phyloP scores from a whole-genome alignment of 2,888 invertebrate species.

The Drosophila nr. fundita region DNA sequence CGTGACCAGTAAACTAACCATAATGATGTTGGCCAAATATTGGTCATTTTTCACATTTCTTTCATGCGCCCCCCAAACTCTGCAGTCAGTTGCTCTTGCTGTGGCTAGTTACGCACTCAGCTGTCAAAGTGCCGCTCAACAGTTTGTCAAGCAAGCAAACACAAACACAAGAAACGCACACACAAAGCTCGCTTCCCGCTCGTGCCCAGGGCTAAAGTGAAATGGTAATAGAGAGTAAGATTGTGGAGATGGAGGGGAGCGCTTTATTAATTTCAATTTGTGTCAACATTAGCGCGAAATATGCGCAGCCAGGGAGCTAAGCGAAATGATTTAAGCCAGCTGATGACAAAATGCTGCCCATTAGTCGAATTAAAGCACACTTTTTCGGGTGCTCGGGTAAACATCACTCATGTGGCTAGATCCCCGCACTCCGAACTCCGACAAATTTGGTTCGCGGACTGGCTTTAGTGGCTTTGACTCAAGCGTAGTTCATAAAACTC shows the following conservation, averaged over 20 bases:
- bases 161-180: slow-evolving; percentile 13
- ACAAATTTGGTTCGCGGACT: slow-evolving; percentile 13
- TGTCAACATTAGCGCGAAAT: slow-evolving; percentile 76
- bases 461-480: slow-evolving; percentile 53
- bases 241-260: not conserved
- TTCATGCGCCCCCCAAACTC: not conserved
- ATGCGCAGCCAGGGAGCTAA: slow-evolving; percentile 50
- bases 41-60: slow-evolving; percentile 62
- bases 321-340: slow-evolving; percentile 74
- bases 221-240: not conserved
- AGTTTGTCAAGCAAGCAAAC: slow-evolving; percentile 68
- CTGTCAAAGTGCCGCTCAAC: slow-evolving; percentile 69
- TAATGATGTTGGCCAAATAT: slow-evolving; percentile 67
- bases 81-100: slow-evolving; percentile 9
- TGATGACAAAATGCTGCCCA: slow-evolving; percentile 77
- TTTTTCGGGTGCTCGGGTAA: slow-evolving; percentile 36
- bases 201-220: slow-evolving; percentile 28
- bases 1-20: slow-evolving; percentile 58
- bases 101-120: slow-evolving; percentile 30
- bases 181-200: slow-evolving; percentile 16
- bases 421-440: not conserved
- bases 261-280: slow-evolving; percentile 80
- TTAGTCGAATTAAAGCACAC: slow-evolving; percentile 74
- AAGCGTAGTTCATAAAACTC: slow-evolving; percentile 67
- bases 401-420: slow-evolving; percentile 49